Percentiles rank a stretch among this genome's conserved stretches.
phyloP scores from a whole-genome alignment of 1,140 invertebrate species.

The Leptopilina clavipes region DNA sequence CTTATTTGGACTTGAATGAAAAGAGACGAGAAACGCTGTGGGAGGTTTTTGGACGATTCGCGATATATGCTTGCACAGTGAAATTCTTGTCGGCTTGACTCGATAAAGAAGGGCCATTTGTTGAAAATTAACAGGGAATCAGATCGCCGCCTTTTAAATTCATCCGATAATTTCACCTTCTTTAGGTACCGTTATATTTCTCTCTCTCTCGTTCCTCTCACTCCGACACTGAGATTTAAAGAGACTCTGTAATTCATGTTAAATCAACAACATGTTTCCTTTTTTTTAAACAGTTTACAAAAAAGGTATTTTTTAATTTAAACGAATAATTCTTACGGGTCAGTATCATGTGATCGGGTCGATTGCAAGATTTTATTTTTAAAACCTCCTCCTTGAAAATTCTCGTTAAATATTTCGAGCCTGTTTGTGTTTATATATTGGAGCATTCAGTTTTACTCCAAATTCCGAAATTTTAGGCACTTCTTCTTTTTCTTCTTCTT shows the following conservation, averaged over 20 bases:
- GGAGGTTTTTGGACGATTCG: not conserved
- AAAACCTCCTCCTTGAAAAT: not conserved
- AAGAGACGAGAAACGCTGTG: not conserved
- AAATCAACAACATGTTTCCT: not conserved
- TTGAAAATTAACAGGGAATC: constrained; percentile 25
- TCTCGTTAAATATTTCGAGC: constrained; percentile 7
- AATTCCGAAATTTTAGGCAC: no score
- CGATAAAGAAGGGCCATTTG: constrained; percentile 19
- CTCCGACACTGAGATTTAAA: not conserved
- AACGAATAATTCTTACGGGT: not conserved
- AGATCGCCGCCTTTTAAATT: constrained; percentile 24
- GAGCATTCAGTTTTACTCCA: no score
- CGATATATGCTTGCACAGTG: not conserved
- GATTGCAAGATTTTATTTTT: not conserved
- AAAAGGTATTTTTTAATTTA: constrained; percentile 2
- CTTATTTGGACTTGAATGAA: not conserved
- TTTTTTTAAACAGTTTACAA: not conserved
- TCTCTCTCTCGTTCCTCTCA: no score
- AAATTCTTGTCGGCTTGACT: not conserved
- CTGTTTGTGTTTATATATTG: not conserved
- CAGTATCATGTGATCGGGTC: not conserved
- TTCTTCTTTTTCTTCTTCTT: no score
- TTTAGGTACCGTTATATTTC: not conserved
- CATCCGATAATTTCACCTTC: constrained; percentile 23
- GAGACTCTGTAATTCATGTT: not conserved